Conservation (phyloP, 2,113 vertebrate species). For the Trichechus manatus region DNA sequence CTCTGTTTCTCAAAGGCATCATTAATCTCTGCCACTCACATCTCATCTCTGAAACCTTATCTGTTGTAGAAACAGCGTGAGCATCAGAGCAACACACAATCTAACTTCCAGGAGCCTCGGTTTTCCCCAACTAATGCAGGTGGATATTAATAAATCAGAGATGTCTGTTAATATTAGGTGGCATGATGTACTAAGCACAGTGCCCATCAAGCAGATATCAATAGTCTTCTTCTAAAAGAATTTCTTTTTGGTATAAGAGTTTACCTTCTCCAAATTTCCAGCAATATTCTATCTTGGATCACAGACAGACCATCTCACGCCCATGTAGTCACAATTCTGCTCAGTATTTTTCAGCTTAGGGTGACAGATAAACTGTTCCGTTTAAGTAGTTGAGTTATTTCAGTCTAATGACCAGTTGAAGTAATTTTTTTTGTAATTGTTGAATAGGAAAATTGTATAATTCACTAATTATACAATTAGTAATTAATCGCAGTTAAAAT, state of each 20-base stretch:
- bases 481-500: constrained; percentile 1
- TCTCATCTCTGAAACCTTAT: constrained; percentile 18
- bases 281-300: neutral
- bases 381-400: constrained; percentile 29
- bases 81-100: neutral
- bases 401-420: neutral
- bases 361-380: neutral
- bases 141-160: neutral
- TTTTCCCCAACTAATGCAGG: neutral
- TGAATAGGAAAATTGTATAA: neutral
- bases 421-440: neutral
- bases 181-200: neutral
- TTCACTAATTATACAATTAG: neutral
- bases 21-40: constrained; percentile 32
- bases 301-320: neutral
- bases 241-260: neutral
- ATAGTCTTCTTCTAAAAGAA: neutral
- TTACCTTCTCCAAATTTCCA: neutral
- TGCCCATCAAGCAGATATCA: neutral
- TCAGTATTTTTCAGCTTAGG: neutral
- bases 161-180: neutral
- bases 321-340: neutral
- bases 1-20: constrained; percentile 19
- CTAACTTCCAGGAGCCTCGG: neutral
- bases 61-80: neutral